Evolutionary conservation across 2,113 vertebrate genomes (phyloP), one percentile per base, ranked within the genome.

Genomic region (Lagopus leucura): DNA sequence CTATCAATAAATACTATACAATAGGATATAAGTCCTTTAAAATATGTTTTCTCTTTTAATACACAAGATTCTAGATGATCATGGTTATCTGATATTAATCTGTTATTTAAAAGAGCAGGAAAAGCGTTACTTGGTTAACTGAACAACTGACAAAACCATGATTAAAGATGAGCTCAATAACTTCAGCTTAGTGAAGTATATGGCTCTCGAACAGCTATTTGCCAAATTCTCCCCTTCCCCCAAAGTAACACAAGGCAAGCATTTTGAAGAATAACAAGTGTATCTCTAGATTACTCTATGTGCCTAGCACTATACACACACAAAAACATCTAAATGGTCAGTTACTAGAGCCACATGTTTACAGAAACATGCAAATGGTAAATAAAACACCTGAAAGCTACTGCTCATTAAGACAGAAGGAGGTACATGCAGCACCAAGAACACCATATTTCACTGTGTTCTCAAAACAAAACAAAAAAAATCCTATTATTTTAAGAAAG

Each of bases 311-410:
- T 80, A 80, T 3, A 84, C 6, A 28, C 11, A 90, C 24, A 90
- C 17, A 57, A 25, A 8, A 82, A 89, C 69, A 76, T 21, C 7
- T 19, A 89, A 81, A 34, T 47, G 57, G 27, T 28, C 38, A 69
- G 72, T 72, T 63, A 65, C 20, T 17, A 70, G 45, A 12, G 60
- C 61, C 36, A 82, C 18, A 40, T 21, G 70, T 84, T 24, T 38
- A 73, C 12, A 93, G 48, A 91, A 79, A 72, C 63, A 42, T 48
- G 58, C 54, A 73, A 89, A 88, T 18, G 13, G 12, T 43, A 89
- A 89, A 66, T 40, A 76, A 79, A 61, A 32, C 1, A 4, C n/a
- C 8, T 4, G 25, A 89, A 82, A 85, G 30, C 25, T 72, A 32
- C 47, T 69, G 7, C 43, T 45, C 60, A 75, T 2, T 73, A 60